phyloP scores from a whole-genome alignment of 2,888 invertebrate genomes.

The Morinoia aosen region DNA sequence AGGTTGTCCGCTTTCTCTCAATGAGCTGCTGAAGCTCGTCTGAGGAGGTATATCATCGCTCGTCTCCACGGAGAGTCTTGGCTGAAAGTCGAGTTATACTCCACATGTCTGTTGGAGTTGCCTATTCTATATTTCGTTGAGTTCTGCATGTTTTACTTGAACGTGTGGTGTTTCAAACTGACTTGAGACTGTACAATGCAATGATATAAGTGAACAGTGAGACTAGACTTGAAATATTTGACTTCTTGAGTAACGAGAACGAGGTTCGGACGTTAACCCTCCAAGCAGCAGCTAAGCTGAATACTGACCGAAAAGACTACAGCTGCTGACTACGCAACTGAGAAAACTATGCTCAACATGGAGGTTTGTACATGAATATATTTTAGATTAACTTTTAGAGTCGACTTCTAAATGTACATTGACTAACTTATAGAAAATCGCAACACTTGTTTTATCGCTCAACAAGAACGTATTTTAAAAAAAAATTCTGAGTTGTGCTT shows the following conservation, averaged over 20 bases:
- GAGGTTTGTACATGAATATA: conserved; percentile 4
- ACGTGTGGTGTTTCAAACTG: not conserved
- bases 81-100: not conserved
- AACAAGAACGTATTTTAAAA: too few relatives aligned
- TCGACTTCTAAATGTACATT: not conserved
- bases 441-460: too few relatives aligned
- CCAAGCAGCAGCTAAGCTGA: not conserved
- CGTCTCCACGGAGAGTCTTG: not conserved
- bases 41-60: not conserved
- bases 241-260: not conserved
- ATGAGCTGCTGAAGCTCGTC: not conserved
- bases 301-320: not conserved
- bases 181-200: not conserved
- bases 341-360: not conserved
- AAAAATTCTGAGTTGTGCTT: too few relatives aligned
- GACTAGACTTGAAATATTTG: not conserved
- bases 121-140: not conserved
- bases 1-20: conserved; percentile 4
- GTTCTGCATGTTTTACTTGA: not conserved
- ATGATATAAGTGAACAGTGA: not conserved
- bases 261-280: not conserved
- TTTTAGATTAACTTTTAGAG: not conserved
- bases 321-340: not conserved
- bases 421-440: too few relatives aligned
- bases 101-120: not conserved